A percentile compares a stretch with the other conserved stretches of the same genome.
These are phyloP conservation scores for Aromia moschata DNA, from an alignment of 2,888 invertebrate genomes.

Conservation along the genomic window DNA sequence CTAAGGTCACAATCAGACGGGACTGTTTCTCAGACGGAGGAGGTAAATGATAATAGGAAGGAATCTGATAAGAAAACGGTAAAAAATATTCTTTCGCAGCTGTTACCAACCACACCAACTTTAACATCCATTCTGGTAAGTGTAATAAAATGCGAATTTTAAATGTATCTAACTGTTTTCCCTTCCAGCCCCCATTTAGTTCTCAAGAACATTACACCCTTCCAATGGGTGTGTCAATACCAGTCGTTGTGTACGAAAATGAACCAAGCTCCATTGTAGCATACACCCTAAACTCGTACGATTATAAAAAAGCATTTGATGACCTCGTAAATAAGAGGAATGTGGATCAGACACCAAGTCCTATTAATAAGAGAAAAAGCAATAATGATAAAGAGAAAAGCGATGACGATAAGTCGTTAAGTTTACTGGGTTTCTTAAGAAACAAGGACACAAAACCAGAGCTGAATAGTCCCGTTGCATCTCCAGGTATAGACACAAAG, in stretches of 20 bases:
- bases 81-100: conserved; percentile 74
- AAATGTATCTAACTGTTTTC: too few species aligned
- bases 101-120: conserved; percentile 69
- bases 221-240: conserved; percentile 68
- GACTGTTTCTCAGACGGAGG: conserved; percentile 53
- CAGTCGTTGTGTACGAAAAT: conserved; percentile 79
- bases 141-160: conserved; percentile 35
- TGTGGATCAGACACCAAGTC: conserved; percentile 63
- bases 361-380: conserved; percentile 63
- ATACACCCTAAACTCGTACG: conserved; percentile 77
- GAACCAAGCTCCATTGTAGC: conserved; percentile 89
- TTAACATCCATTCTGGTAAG: conserved; percentile 60
- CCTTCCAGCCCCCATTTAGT: conserved; percentile 68
- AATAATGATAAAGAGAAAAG: conserved; percentile 61
- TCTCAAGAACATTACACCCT: conserved; percentile 76
- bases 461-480: conserved; percentile 19
- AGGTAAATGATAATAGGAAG: conserved; percentile 58
- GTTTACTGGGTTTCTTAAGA: conserved; percentile 59
- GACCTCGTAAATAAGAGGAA: conserved; percentile 56
- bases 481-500: conserved; percentile 13
- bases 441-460: conserved; percentile 54
- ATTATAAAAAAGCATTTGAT: conserved; percentile 73
- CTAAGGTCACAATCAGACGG: conserved; percentile 63
- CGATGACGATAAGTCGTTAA: conserved; percentile 57
- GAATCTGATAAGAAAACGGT: conserved; percentile 69